A percentile compares a stretch with the other conserved stretches of the same genome.
phyloP scores from a whole-genome alignment of 2,797 vertebrate species.

The Oceanodroma leucorhoa region DNA sequence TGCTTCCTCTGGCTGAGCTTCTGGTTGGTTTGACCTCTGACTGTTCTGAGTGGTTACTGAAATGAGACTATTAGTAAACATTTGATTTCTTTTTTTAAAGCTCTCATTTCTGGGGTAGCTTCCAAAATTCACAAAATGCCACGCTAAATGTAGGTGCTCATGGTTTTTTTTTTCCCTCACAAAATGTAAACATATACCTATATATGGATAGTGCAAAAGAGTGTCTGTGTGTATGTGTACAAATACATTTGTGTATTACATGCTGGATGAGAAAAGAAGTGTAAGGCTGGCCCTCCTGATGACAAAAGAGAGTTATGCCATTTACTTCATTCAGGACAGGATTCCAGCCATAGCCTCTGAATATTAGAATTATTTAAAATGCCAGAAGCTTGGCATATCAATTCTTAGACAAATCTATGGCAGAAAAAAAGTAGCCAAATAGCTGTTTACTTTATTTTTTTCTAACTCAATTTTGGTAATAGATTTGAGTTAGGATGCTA shows the following conservation, averaged over 20 bases:
- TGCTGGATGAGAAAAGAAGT: not conserved
- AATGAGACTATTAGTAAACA: not conserved
- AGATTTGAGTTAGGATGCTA: not conserved
- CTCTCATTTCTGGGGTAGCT: not conserved
- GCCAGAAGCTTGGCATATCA: not conserved
- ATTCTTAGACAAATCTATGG: not conserved
- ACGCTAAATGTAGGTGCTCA: accelerated
- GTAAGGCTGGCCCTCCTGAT: not conserved
- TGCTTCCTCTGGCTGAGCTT: not conserved
- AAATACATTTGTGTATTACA: not conserved
- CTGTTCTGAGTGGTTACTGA: not conserved
- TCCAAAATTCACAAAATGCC: not conserved
- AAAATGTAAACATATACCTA: not conserved
- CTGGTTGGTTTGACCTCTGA: not conserved
- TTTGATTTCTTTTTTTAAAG: not conserved
- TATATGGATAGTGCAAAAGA: not conserved
- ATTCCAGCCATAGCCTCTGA: not conserved
- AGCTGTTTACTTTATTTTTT: not conserved
- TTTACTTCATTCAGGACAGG: not conserved
- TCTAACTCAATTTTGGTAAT: not conserved
- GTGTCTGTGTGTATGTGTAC: not conserved
- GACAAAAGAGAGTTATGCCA: not conserved
- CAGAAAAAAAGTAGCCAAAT: accelerated
- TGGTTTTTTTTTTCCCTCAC: not conserved
- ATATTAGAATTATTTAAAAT: not conserved